Conservation (phyloP, 2,113 vertebrate genomes). For the Ammodytes dubius region DNA sequence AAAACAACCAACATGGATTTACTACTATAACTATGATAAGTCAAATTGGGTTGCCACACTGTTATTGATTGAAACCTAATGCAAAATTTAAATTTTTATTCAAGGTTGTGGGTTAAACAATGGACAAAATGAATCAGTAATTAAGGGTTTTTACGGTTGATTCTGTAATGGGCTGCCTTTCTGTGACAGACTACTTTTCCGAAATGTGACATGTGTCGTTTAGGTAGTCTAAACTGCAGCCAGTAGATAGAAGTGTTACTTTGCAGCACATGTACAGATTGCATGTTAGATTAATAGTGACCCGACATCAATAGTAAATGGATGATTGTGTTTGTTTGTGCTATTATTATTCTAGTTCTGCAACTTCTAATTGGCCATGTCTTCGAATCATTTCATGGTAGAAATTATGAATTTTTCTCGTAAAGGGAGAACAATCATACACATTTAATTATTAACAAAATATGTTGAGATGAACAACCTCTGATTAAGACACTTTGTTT, state of each 20-base stretch:
- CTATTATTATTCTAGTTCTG: neutral
- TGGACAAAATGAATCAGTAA: neutral
- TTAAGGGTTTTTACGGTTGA: neutral
- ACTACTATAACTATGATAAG: neutral
- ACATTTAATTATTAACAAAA: neutral
- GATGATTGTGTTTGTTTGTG: neutral
- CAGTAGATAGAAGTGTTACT: neutral
- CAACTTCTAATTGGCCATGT: neutral
- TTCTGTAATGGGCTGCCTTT: neutral
- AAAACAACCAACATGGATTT: neutral
- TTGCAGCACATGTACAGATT: neutral
- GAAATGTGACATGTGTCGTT: neutral
- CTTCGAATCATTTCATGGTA: neutral
- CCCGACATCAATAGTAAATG: conserved; percentile 9
- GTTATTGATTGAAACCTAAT: neutral
- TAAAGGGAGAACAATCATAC: neutral
- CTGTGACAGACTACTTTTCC: neutral
- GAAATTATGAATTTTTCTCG: neutral
- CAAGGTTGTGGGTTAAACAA: neutral
- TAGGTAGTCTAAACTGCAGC: neutral
- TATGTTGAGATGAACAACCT: no score
- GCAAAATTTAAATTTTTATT: neutral
- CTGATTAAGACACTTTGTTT: no score
- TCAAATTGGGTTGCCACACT: neutral
- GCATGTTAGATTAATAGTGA: neutral